phyloP scores from a whole-genome alignment of 2,888 invertebrate genomes.

The Apoda limacodes region DNA sequence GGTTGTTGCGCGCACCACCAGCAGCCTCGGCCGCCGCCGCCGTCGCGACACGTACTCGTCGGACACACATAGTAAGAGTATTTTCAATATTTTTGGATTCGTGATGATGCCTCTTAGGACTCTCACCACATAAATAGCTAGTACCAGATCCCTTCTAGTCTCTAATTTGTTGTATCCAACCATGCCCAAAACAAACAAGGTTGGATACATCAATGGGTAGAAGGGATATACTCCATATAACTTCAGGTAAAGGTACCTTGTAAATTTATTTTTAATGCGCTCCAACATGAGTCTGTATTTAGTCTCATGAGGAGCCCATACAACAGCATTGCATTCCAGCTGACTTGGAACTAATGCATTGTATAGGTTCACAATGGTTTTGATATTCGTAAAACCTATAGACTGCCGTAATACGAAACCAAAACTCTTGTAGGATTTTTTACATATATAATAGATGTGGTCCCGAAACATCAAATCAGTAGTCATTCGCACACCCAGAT shows the following conservation, averaged over 20 bases:
- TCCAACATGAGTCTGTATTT: constrained; percentile 10
- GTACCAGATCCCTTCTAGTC: constrained; percentile 2
- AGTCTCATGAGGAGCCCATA: constrained; percentile 13
- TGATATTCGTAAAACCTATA: constrained; percentile 5
- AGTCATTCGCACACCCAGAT: too few species aligned
- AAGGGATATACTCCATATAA: constrained; percentile 11
- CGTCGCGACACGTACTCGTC: too few species aligned
- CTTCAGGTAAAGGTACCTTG: constrained; percentile 2
- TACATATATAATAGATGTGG: constrained; percentile 7
- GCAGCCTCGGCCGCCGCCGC: too few species aligned
- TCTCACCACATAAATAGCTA: constrained; percentile 1
- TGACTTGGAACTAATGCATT: constrained; percentile 12
- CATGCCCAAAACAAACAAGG: constrained; percentile 12
- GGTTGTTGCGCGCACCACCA: too few species aligned
- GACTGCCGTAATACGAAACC: constrained; percentile 8
- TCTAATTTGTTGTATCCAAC: constrained; percentile 10
- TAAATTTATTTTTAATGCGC: constrained; percentile 12
- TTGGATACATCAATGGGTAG: constrained; percentile 12
- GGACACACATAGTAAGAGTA: too few species aligned
- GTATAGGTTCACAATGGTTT: constrained; percentile 6
- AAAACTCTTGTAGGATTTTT: constrained; percentile 9
- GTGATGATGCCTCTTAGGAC: constrained; percentile 25
- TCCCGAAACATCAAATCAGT: too few species aligned
- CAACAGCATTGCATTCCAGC: constrained; percentile 9
- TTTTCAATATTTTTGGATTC: too few species aligned